phyloP scores from a whole-genome alignment of 2,113 vertebrate species.

The Polypterus senegalus region DNA sequence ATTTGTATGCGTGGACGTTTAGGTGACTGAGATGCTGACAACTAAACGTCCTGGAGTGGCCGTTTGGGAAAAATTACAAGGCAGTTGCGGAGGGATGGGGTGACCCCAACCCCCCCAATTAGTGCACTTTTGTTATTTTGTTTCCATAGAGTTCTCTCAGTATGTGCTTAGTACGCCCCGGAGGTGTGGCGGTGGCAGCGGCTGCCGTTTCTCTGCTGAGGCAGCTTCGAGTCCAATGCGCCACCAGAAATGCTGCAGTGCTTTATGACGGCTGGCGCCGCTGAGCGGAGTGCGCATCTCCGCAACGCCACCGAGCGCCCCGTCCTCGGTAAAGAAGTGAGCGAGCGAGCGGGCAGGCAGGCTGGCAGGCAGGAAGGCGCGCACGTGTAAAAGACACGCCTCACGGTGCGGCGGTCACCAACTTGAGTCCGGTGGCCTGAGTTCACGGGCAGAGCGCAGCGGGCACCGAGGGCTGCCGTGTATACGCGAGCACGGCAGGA shows the following conservation, averaged over 20 bases:
- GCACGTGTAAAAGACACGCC: too few relatives aligned
- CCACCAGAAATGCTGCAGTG: neutral
- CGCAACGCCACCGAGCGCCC: neutral
- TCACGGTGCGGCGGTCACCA: too few relatives aligned
- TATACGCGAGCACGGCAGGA: too few relatives aligned
- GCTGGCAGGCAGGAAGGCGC: too few relatives aligned
- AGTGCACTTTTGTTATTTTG: slow-evolving; percentile 12
- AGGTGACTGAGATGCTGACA: neutral
- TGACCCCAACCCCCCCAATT: too few relatives aligned
- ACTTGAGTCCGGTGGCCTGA: too few relatives aligned
- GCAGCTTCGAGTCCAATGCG: neutral
- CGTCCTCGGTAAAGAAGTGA: neutral
- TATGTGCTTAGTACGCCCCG: slow-evolving; percentile 19
- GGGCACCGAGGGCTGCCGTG: too few relatives aligned
- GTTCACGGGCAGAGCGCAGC: too few relatives aligned
- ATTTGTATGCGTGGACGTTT: neutral
- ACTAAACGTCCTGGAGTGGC: slow-evolving; percentile 6
- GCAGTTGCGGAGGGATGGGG: slow-evolving; percentile 12
- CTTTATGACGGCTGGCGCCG: neutral
- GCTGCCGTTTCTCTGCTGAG: neutral
- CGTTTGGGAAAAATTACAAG: slow-evolving; percentile 19
- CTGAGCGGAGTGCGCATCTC: neutral
- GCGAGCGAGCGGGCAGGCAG: too few relatives aligned
- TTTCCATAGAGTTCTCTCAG: slow-evolving; percentile 17
- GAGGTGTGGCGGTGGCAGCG: neutral